Evolutionary conservation across 2,113 vertebrate genomes (phyloP), one percentile per base, ranked within the genome.

Genomic region (Pangasianodon gigas): DNA sequence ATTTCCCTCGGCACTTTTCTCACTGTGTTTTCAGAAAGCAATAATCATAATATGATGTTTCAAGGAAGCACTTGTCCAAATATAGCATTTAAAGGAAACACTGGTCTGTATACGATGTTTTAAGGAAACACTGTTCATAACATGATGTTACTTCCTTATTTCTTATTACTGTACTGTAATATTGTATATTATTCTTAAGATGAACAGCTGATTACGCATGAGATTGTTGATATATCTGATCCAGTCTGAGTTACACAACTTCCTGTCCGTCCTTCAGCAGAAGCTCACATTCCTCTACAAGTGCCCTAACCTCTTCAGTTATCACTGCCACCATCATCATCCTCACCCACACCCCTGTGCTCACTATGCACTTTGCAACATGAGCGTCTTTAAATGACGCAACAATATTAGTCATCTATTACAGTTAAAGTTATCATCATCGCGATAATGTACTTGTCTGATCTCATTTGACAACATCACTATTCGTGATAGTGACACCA

Each of bases 381-480:
- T 13, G 11, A 13, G 14, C 51, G 16, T 86, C 7, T 84, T 26
- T 58, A 81, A 74, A 90, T 89, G 52, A 90, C 37, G 74, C 41
- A 82, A 82, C 48, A 10, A 9, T 54, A 54, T 37, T 6, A 37
- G 16, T 37, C 65, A 71, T 51, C 46, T 6, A 0, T 69, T 69
- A 71, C 54, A 82, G 52, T 83, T 69, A 71, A 32, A 82, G 52
- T 83, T 4, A 26, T 54, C 81, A 16, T 1, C 19, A 71, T 29
- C 37, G 21, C 37, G 69, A 54, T 19, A n/a, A 54, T 54, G 46
- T 21, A 85, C 82, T 81, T 44, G 19, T 41, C 87, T 80, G 60
- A 89, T 51, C 32, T 87, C 87, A 48, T 79, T 79, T 65, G 60
- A 87, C 62, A 62, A 65, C 82, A 88, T 51, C 11, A 67, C 86